phyloP scores from a whole-genome alignment of 2,797 vertebrate species.

The Paramormyrops hopkinsi region DNA sequence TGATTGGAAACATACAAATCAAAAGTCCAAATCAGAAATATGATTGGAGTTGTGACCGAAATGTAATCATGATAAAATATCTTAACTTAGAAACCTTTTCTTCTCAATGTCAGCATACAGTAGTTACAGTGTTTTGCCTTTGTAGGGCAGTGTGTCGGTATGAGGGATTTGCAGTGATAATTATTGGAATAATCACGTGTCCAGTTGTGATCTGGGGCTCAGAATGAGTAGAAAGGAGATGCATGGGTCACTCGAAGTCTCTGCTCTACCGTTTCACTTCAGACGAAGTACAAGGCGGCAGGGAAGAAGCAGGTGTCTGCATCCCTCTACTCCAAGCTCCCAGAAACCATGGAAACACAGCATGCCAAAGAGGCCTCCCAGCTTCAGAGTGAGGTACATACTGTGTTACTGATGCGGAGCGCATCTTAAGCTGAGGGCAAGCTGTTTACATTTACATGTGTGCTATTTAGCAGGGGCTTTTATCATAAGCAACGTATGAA shows the following conservation, averaged over 20 bases:
- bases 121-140: neutral
- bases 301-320: constrained; percentile 58
- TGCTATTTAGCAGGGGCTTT: neutral
- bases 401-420: neutral
- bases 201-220: constrained; percentile 67
- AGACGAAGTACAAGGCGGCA: constrained; percentile 77
- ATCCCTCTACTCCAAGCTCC: constrained; percentile 70
- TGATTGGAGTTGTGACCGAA: neutral
- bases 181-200: neutral
- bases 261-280: constrained; percentile 10
- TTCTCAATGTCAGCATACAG: neutral
- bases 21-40: neutral
- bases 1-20: too few species aligned
- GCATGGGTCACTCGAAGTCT: neutral
- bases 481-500: neutral
- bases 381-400: constrained; percentile 76
- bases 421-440: neutral
- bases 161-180: neutral
- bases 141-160: neutral
- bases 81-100: neutral
- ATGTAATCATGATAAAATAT: neutral
- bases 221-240: neutral
- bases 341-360: constrained; percentile 73
- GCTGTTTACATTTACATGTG: neutral
- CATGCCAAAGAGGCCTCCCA: constrained; percentile 71